Base-by-base conservation (phyloP, 2,797 vertebrate genomes). In the Hippocampus kuda region DNA sequence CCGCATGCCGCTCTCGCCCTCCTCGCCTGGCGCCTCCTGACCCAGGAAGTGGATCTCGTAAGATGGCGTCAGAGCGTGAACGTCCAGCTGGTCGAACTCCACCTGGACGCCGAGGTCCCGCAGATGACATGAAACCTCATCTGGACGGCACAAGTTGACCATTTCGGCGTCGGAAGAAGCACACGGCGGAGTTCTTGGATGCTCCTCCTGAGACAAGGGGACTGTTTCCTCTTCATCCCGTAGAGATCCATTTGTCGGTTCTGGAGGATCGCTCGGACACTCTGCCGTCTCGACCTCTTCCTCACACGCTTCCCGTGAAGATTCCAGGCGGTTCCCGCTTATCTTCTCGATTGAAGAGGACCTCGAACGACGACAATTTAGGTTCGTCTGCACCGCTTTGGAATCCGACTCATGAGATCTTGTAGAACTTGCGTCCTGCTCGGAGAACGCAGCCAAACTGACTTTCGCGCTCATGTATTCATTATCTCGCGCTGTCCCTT, bases 31-130 rank as follows among this genome's bases (percentile, higher is more conserved):
- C 0, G 46, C n/a, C 2, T 68, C 65, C 0, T n/a, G 67, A 48
- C 65, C 2, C 18, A 68, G 66, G 53, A 79, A 66, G 79, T 90
- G 86, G 15, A 92, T 91, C 79, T 89, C 81, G 0, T 91, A 91
- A 0, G 91, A 92, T 0, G 90, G 91, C 1, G 81, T 89, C 0
- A 88, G 89, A 68, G 91, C 89, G 0, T 86, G 76, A 10, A 75
- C 48, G 5, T 91, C 89, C 0, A 92, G 79, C 82, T 92, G 91
- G 70, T 72, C 78, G 0, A 88, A 84, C 70, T 92, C 90, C 48
- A 90, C 80, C 1, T 34, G 7, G 30, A 69, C 0, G 7, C 2
- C 1, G 20, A 1, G 10, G 22, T 69, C 67, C 13, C 73, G 67
- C 26, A 67, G 53, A 26, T 4, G 46, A 15, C 26, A 38, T 0